These are phyloP conservation scores for Petrocephalus sullivani DNA, from an alignment of 2,797 vertebrate species.

Conservation along the genomic window DNA sequence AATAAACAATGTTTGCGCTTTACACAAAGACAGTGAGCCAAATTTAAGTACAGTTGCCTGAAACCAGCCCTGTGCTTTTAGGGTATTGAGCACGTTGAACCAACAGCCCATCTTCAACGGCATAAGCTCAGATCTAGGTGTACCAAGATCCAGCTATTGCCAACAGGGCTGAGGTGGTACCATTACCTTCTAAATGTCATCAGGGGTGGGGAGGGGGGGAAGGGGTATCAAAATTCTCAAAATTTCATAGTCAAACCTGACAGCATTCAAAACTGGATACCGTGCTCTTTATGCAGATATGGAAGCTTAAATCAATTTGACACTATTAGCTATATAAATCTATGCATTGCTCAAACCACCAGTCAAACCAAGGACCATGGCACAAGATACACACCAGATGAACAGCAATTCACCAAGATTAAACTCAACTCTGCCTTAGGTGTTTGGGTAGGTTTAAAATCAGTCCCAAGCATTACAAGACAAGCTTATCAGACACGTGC, in stretches of 20 bases:
- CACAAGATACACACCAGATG: background rate
- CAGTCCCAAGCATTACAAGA: background rate
- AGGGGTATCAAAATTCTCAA: background rate
- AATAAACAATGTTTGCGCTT: background rate
- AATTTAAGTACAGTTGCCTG: background rate
- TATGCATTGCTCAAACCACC: background rate
- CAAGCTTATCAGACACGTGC: too few relatives aligned
- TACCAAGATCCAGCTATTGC: background rate
- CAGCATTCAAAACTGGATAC: background rate
- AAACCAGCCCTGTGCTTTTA: background rate
- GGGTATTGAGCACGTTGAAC: background rate
- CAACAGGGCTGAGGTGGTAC: background rate
- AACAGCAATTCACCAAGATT: background rate
- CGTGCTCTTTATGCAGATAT: background rate
- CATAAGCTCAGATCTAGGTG: background rate
- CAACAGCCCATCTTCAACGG: background rate
- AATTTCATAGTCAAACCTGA: background rate
- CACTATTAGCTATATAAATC: background rate
- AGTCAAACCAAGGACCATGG: background rate
- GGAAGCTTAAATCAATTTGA: background rate
- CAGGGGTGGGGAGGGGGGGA: too few relatives aligned
- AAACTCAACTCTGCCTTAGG: background rate
- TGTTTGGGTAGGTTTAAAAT: background rate
- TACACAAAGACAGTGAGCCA: background rate
- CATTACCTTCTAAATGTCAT: background rate